A percentile compares a stretch with the other conserved stretches of the same genome.
phyloP scores from a whole-genome alignment of 2,888 invertebrate species.

The Orchestes rusci region DNA sequence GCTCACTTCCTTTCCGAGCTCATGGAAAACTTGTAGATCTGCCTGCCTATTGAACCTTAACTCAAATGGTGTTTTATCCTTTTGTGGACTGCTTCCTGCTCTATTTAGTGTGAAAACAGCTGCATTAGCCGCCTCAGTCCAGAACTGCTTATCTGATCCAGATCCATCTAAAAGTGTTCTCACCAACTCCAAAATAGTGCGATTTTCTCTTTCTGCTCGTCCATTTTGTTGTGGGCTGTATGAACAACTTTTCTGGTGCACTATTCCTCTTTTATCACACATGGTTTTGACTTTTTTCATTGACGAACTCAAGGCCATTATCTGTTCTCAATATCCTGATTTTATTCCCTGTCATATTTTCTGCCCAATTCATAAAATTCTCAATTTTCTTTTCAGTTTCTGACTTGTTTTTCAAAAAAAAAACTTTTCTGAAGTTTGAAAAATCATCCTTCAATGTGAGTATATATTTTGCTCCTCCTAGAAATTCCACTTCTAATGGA shows the following conservation, averaged over 20 bases:
- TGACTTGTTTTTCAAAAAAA: conserved; percentile 2
- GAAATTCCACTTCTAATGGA: conserved; percentile 1
- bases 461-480: no score
- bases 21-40: no score
- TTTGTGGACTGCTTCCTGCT: no score
- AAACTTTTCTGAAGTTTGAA: neutral
- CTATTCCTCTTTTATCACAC: neutral
- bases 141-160: no score
- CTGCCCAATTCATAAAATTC: conserved; percentile 25
- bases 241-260: conserved; percentile 1
- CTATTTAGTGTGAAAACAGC: no score
- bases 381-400: conserved; percentile 21
- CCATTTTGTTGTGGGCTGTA: conserved; percentile 2
- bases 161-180: no score
- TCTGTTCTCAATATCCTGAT: neutral
- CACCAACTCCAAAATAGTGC: no score
- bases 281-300: conserved; percentile 1
- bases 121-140: no score
- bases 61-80: no score
- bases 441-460: conserved; percentile 8
- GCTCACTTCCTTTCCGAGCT: neutral
- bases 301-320: conserved; percentile 6
- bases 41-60: no score
- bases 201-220: conserved; percentile 1
- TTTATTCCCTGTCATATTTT: conserved; percentile 30